Evolutionary conservation across 1,140 invertebrate species (phyloP).

Genomic region (Dreissena polymorpha): DNA sequence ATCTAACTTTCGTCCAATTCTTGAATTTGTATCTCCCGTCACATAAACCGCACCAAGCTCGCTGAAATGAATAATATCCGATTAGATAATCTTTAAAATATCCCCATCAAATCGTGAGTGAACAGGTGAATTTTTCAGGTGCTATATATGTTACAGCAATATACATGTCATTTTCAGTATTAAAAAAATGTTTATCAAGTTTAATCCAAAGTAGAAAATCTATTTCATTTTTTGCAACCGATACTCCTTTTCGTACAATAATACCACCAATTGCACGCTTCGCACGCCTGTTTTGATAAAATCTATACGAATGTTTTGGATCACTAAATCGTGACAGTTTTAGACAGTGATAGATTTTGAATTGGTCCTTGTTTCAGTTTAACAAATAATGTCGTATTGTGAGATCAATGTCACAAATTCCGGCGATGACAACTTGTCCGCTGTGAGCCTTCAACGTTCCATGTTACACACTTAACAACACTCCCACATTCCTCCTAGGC

Average conservation of each 20-base stretch:
- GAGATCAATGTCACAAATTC: conserved; percentile 11
- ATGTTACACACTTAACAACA: conserved; percentile 19
- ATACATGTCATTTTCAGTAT: conserved; percentile 16
- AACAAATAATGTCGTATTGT: conserved; percentile 28
- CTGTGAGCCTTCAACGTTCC: conserved; percentile 30
- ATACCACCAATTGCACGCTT: conserved; percentile 25
- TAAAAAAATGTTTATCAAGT: conserved; percentile 31
- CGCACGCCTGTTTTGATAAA: conserved; percentile 22
- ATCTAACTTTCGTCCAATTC: conserved; percentile 15
- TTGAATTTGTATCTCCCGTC: conserved; percentile 10
- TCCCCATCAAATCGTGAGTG: conserved; percentile 13
- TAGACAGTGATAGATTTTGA: conserved; percentile 15
- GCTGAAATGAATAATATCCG: conserved; percentile 7
- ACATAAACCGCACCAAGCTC: not conserved
- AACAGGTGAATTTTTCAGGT: conserved; percentile 18
- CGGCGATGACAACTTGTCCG: not conserved
- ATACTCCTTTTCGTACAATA: conserved; percentile 20
- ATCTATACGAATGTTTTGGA: conserved; percentile 34
- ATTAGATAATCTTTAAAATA: conserved; percentile 10
- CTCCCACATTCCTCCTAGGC: conserved; percentile 2
- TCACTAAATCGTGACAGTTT: conserved; percentile 14
- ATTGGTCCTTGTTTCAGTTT: conserved; percentile 27
- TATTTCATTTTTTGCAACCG: conserved; percentile 17
- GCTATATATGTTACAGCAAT: conserved; percentile 14
- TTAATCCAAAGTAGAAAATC: conserved; percentile 31